These are phyloP conservation scores for Eupeodes corollae DNA, from an alignment of 1,140 invertebrate genomes.

Conservation along the genomic window DNA sequence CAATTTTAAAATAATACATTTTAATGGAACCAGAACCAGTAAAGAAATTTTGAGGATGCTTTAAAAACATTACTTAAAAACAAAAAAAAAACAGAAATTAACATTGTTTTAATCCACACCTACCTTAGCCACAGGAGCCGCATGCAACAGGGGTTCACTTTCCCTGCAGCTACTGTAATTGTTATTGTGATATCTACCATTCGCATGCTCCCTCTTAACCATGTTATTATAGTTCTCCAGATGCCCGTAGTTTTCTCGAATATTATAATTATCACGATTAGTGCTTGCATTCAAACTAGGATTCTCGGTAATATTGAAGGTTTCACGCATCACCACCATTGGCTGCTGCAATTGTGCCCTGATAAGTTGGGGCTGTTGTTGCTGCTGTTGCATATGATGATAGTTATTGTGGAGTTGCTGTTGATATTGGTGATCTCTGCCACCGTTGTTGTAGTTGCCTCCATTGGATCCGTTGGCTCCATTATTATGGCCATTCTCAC, in stretches of 20 bases:
- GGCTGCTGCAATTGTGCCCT: conserved; percentile 8
- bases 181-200: conserved; percentile 15
- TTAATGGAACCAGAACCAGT: too few relatives aligned
- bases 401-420: conserved; percentile 1
- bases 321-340: conserved; percentile 34
- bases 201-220: conserved; percentile 4
- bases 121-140: conserved; percentile 37
- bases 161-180: conserved; percentile 45
- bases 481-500: conserved; percentile 24
- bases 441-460: conserved; percentile 4
- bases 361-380: conserved; percentile 10
- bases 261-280: too few relatives aligned
- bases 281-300: conserved; percentile 13
- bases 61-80: too few relatives aligned
- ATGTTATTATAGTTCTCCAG: conserved; percentile 12
- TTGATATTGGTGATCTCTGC: conserved; percentile 1
- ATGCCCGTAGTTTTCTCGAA: conserved; percentile 12
- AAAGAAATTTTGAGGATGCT: too few relatives aligned
- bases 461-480: conserved; percentile 16
- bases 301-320: conserved; percentile 36
- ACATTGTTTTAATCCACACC: conserved; percentile 14
- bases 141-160: conserved; percentile 53
- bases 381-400: conserved; percentile 12
- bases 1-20: too few relatives aligned
- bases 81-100: too few relatives aligned